Base-by-base conservation (phyloP, 2,113 vertebrate species). In the Jacana jacana region DNA sequence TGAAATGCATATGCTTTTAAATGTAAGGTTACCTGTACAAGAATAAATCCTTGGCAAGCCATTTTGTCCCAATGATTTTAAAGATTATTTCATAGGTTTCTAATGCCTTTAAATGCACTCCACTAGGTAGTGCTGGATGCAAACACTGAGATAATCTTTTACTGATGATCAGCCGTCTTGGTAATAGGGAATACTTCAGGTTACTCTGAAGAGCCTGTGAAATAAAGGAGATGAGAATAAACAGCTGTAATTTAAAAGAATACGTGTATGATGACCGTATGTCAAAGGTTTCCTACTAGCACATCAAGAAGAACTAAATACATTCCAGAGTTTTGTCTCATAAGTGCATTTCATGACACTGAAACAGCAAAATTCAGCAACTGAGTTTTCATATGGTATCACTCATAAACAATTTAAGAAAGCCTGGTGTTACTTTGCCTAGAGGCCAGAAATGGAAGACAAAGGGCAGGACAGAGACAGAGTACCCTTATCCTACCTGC, bases 1-100 rank as follows among this genome's bases (percentile, higher is more conserved):
- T 42, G 37, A 90, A 78, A 81, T 6, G 6, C 8, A 24, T 22
- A 13, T 22, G 2, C 17, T 19, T 73, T 63, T 46, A 35, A 63
- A 76, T 33, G 71, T 70, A 70, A 48, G 2, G 22, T 33, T 72
- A 99, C 98, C 98, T 99, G 98, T 99, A 99, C 17, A 99, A 97
- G 95, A 99, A 99, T 76, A 99, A 98, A 95, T 99, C 99, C 93
- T 98, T 99, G 90, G 99, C 97, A 54, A 99, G 98, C 98, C 98
- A 98, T 98, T 99, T 99, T 84, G 99, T 99, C 25, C 99, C 99
- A 39, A 99, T 99, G 57, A 99, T 99, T 98, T 99, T 99, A 76
- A 99, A 99, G 97, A 99, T 99, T 55, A 99, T 98, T 95, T 99
- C 99, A 16, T 99, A 99, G 35, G 99, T 99, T 95, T 99, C 99